phyloP scores from a whole-genome alignment of 2,888 invertebrate species.

The Ochropleura plecta region DNA sequence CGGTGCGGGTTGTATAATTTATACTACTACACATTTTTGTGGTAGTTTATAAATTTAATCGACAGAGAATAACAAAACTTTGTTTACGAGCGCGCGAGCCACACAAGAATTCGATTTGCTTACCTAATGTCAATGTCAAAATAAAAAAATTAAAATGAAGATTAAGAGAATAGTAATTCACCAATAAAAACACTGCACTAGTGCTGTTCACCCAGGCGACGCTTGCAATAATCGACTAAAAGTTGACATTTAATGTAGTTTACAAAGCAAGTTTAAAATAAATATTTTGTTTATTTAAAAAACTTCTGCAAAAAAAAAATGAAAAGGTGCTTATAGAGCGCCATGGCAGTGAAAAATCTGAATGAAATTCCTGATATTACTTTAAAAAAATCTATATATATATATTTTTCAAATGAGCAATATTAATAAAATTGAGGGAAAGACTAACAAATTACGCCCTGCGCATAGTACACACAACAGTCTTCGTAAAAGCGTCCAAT shows the following conservation, averaged over 20 bases:
- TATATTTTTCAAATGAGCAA: background rate
- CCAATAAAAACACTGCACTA: conserved; percentile 20
- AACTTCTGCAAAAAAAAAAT: background rate
- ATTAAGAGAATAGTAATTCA: background rate
- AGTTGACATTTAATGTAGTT: conserved; percentile 19
- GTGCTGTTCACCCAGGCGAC: conserved; percentile 14
- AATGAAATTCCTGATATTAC: background rate
- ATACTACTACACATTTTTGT: conserved; percentile 64
- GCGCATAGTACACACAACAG: background rate
- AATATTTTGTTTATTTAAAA: too few relatives aligned
- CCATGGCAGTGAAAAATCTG: background rate
- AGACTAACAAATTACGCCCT: background rate
- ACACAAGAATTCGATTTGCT: background rate
- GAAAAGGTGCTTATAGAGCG: background rate
- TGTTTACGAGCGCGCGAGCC: conserved; percentile 18
- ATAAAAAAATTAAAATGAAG: too few relatives aligned
- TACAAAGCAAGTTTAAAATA: conserved; percentile 18
- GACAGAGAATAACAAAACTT: background rate
- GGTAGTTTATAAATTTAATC: background rate
- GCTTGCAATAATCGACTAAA: conserved; percentile 23
- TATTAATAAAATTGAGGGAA: background rate
- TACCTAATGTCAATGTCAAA: conserved; percentile 13
- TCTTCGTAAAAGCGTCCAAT: conserved; percentile 48
- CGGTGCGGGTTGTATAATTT: conserved; percentile 82
- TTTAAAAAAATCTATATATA: accelerated